These are phyloP conservation scores for Nipponacmea schrenckii DNA, from an alignment of 2,888 invertebrate genomes.

Conservation along the genomic window DNA sequence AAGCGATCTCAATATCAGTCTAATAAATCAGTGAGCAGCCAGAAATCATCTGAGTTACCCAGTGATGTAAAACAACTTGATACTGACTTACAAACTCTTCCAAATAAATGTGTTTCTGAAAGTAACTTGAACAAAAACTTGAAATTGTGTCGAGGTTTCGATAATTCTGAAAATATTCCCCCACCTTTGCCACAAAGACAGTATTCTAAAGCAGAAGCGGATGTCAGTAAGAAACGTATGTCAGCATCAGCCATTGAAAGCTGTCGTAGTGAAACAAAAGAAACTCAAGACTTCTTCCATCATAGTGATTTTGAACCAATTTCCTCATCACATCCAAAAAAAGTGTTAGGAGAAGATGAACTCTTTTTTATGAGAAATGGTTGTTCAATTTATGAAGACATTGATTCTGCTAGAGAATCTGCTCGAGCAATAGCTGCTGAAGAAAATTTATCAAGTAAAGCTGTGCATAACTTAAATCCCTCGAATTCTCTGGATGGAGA, in stretches of 20 bases:
- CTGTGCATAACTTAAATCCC: not conserved
- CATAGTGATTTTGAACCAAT: too few relatives aligned
- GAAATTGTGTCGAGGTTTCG: not conserved
- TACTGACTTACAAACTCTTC: not conserved
- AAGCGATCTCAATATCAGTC: constrained; percentile 39
- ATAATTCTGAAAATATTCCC: constrained; percentile 26
- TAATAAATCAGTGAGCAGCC: not conserved
- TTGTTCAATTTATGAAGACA: constrained; percentile 5
- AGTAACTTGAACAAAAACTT: not conserved
- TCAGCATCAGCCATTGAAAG: too few relatives aligned
- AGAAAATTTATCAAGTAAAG: not conserved
- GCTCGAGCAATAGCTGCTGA: not conserved
- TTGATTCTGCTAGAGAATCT: not conserved
- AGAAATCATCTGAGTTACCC: constrained; percentile 4
- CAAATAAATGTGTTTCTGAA: constrained; percentile 3
- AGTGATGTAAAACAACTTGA: not conserved
- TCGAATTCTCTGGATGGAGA: not conserved
- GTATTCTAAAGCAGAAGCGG: constrained; percentile 34
- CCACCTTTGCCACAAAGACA: constrained; percentile 47
- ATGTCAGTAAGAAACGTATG: not conserved
- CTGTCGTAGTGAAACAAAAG: too few relatives aligned
- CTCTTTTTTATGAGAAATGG: not conserved
- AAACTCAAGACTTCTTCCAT: too few relatives aligned
- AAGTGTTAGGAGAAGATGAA: too few relatives aligned
- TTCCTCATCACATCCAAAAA: too few relatives aligned